These are phyloP conservation scores for Acleris holmiana DNA, from an alignment of 2,888 invertebrate species.

Conservation along the genomic window DNA sequence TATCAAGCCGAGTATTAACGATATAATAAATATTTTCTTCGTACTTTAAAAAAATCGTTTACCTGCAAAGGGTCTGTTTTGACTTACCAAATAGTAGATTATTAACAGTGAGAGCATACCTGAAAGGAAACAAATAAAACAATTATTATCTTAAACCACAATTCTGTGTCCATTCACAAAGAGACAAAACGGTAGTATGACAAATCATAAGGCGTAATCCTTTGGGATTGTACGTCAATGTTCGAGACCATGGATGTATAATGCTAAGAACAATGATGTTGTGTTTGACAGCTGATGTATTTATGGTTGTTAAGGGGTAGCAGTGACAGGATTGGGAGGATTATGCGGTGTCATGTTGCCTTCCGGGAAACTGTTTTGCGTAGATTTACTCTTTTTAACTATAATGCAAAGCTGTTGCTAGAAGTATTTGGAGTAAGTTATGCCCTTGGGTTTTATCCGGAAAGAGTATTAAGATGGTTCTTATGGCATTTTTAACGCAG, in stretches of 20 bases:
- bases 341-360: conserved; percentile 16
- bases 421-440: too few relatives aligned
- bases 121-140: conserved; percentile 27
- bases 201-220: conserved; percentile 29
- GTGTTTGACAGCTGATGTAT: conserved; percentile 28
- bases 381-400: conserved; percentile 4
- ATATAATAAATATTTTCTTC: not conserved
- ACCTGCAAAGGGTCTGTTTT: conserved; percentile 28
- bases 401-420: too few relatives aligned
- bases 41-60: conserved; percentile 1
- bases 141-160: conserved; percentile 22
- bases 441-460: too few relatives aligned
- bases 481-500: too few relatives aligned
- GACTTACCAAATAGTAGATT: conserved; percentile 29
- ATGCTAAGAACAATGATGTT: conserved; percentile 11
- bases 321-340: conserved; percentile 52
- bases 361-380: conserved; percentile 32
- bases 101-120: conserved; percentile 31
- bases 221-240: conserved; percentile 27
- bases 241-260: not conserved
- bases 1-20: not conserved
- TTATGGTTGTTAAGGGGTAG: conserved; percentile 46
- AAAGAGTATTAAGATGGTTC: too few relatives aligned
- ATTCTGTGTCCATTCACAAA: conserved; percentile 2
- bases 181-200: conserved; percentile 29